A percentile compares a stretch with the other conserved stretches of the same genome.
phyloP scores from a whole-genome alignment of 2,888 invertebrate species.

The Steinernema scapterisci region DNA sequence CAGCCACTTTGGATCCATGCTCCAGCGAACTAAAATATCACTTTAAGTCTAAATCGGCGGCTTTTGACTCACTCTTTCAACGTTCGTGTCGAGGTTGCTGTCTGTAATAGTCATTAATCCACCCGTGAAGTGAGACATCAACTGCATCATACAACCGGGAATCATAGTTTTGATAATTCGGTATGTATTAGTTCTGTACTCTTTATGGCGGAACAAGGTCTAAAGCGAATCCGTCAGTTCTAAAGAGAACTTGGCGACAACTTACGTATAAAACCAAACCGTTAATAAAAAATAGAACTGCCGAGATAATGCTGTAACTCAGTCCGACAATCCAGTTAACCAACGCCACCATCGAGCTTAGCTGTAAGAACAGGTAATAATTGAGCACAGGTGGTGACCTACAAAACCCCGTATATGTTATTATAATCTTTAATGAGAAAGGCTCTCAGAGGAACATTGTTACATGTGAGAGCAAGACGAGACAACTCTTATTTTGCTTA shows the following conservation, averaged over 20 bases:
- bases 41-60: not conserved
- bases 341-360: not conserved
- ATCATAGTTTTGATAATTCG: conserved; percentile 24
- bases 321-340: not conserved
- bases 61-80: not conserved
- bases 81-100: not conserved
- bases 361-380: no score
- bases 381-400: no score
- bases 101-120: not conserved
- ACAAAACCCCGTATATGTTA: no score
- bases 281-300: not conserved
- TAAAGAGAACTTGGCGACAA: not conserved
- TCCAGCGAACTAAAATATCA: not conserved
- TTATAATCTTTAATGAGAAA: no score
- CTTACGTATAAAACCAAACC: not conserved
- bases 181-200: conserved; percentile 3
- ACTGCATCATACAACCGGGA: conserved; percentile 16
- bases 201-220: not conserved
- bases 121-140: not conserved
- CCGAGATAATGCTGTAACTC: not conserved
- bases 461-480: no score
- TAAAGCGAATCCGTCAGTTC: not conserved
- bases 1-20: conserved; percentile 22
- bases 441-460: no score
- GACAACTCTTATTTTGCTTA: no score